Evolutionary conservation across 2,797 vertebrate species (phyloP), one percentile per base, ranked within the genome.

Genomic region (Lepus oiostolus): DNA sequence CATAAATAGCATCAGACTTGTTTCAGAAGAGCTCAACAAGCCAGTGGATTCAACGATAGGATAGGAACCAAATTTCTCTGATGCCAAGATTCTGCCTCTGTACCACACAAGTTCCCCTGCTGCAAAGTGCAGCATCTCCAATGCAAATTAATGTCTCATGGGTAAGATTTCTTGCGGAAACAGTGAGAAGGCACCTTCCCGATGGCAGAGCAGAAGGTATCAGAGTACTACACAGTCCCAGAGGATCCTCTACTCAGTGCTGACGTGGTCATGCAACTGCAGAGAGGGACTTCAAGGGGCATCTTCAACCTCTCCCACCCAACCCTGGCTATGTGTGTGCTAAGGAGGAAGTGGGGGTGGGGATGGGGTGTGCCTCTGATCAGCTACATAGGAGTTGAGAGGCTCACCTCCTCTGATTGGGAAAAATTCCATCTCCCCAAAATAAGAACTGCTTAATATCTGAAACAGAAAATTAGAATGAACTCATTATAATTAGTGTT

Each of bases 381-480:
- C 70, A 28, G 65, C 50, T 28, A 24, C 12, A 10, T 19, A 19
- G 9, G 24, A 32, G 1, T 42, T 26, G 28, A 93, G 58, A 38
- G 7, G 2, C 19, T 82, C 68, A 85, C 10, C 14, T 93, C 75
- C 70, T 60, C 84, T 50, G 80, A 22, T 7, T 71, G 42, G 50
- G 65, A 95, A 75, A 67, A 26, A 74, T 62, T 60, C 47, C 76
- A 3, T 13, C 70, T 60, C 38, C 79, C 35, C 67, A 72, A 94
- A 93, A 35, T n/a, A 83, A 90, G 22, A 91, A 52, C 50, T 68
- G 14, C 38, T 88, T 85, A 50, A 84, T 83, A 83, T 90, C 88
- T 83, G n/a, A 94, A 30, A 50, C 84, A 89, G 38, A 94, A 35
- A 68, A 68, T 80, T 83, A 88, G 65, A 80, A 84, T 75, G 26